phyloP scores from a whole-genome alignment of 2,113 vertebrate species.

The Muscicapa adusta region DNA sequence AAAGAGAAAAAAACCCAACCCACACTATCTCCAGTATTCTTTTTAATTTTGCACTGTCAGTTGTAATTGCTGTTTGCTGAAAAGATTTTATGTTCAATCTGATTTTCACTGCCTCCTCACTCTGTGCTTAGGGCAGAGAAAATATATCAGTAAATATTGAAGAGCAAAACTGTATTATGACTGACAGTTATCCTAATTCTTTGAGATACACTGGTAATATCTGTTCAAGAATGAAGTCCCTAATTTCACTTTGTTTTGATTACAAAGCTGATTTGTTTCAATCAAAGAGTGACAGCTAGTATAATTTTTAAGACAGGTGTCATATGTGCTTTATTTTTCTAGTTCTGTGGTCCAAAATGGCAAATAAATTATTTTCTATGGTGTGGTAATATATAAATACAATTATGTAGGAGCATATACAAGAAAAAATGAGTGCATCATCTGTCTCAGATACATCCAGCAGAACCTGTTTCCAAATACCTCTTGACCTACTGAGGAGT shows the following conservation, averaged over 20 bases:
- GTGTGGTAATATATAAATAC: background rate
- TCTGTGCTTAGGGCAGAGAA: background rate
- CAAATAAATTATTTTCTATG: background rate
- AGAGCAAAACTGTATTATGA: background rate
- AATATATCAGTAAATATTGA: constrained; percentile 4
- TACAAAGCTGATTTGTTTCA: constrained; percentile 10
- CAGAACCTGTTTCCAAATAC: background rate
- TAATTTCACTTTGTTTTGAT: constrained; percentile 24
- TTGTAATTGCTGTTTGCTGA: background rate
- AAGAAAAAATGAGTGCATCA: background rate
- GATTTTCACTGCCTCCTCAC: background rate
- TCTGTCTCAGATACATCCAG: background rate
- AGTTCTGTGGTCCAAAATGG: background rate
- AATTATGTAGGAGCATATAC: background rate
- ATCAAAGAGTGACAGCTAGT: background rate
- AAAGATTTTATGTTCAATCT: background rate
- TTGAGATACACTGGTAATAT: background rate
- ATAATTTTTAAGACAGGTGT: constrained; percentile 35
- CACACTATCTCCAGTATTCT: background rate
- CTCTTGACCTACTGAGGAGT: background rate
- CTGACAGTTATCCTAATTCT: constrained; percentile 28
- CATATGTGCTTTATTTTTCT: background rate
- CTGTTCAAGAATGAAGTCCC: background rate
- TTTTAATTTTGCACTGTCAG: background rate
- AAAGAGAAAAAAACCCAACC: background rate